phyloP scores from a whole-genome alignment of 2,113 vertebrate genomes.

The Cyrtonyx montezumae region DNA sequence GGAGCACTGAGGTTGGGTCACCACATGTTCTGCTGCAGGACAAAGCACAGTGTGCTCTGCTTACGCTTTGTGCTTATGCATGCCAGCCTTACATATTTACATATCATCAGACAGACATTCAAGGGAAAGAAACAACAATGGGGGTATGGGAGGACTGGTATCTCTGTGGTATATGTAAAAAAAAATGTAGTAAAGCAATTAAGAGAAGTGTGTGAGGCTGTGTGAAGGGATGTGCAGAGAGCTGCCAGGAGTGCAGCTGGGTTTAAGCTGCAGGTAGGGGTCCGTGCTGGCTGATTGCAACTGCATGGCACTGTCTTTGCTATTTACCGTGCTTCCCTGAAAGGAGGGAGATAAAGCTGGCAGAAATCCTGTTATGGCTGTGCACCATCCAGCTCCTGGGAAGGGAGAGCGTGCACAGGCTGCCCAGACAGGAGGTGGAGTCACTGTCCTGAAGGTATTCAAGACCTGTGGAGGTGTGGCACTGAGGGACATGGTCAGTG shows the following conservation, averaged over 20 bases:
- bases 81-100: background rate
- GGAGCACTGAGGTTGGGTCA: background rate
- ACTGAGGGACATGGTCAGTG: no score
- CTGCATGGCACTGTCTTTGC: background rate
- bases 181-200: background rate
- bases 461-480: no score
- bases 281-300: background rate
- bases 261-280: background rate
- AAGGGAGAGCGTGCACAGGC: background rate
- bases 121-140: background rate
- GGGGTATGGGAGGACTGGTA: background rate
- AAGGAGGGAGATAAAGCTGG: background rate
- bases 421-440: no score
- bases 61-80: background rate
- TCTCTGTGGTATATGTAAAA: background rate
- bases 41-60: background rate
- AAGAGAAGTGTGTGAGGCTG: background rate
- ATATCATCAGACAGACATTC: background rate
- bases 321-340: background rate
- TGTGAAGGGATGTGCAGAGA: background rate
- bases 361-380: background rate
- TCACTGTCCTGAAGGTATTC: no score
- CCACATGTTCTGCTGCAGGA: background rate
- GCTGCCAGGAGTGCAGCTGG: background rate
- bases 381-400: background rate